Evolutionary conservation across 2,113 vertebrate genomes (phyloP).

Genomic region (Turnix velox): DNA sequence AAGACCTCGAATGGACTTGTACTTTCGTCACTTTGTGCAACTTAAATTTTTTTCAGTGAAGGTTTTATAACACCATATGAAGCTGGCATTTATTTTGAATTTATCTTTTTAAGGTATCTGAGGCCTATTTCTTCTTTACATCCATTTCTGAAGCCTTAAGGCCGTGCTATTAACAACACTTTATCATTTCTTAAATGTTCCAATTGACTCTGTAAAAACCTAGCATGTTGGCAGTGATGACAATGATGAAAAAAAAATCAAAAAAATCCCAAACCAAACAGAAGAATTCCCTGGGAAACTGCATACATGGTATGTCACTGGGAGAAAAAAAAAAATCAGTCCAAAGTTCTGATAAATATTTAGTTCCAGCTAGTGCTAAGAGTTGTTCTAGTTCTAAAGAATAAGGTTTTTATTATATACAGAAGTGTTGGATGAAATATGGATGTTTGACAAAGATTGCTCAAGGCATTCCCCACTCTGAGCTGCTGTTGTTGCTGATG

Average conservation of each 20-base stretch:
- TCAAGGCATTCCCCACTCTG: not conserved
- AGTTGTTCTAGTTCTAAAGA: not conserved
- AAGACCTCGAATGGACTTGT: not conserved
- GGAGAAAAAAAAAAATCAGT: not conserved
- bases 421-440: not conserved
- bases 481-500: not conserved
- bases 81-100: not conserved
- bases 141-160: not conserved
- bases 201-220: not conserved
- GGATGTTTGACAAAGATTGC: not conserved
- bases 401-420: not conserved
- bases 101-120: not conserved
- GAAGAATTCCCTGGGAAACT: not conserved
- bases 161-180: not conserved
- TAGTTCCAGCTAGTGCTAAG: not conserved
- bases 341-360: not conserved
- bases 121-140: not conserved
- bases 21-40: not conserved
- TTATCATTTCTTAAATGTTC: not conserved
- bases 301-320: not conserved
- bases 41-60: not conserved
- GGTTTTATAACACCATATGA: not conserved
- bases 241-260: no score
- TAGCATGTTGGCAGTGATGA: not conserved
- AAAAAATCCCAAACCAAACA: not conserved